Conservation (phyloP, 2,888 invertebrate genomes). For the Sarcophaga caerulescens region DNA sequence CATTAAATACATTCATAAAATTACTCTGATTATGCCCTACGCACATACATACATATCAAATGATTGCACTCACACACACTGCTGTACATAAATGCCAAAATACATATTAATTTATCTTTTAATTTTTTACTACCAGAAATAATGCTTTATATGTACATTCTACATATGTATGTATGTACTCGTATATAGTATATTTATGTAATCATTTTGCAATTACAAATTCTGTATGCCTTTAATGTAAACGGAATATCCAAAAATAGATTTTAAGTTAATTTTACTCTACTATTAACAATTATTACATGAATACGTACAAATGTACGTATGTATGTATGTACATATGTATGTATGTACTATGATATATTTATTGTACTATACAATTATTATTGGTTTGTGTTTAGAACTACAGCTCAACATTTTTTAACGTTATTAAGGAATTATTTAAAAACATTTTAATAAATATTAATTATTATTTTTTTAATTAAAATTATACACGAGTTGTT, state of each 20-base stretch:
- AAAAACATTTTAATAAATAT: constrained; percentile 1
- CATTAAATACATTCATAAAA: neutral
- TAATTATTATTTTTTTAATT: constrained; percentile 5
- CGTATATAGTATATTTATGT: too few species aligned
- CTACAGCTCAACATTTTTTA: neutral
- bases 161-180: too few species aligned
- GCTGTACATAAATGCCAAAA: neutral
- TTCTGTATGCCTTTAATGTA: too few species aligned
- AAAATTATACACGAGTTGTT: constrained; percentile 29
- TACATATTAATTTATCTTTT: neutral
- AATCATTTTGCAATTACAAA: too few species aligned
- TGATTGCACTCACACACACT: neutral
- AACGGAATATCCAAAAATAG: too few species aligned
- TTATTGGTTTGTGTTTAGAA: constrained; percentile 10
- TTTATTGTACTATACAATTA: neutral
- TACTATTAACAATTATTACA: neutral
- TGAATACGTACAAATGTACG: neutral
- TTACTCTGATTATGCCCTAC: neutral
- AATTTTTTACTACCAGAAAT: too few species aligned
- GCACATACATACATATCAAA: neutral
- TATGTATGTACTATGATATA: neutral
- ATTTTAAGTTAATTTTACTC: too few species aligned
- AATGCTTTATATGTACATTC: too few species aligned
- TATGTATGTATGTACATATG: too few species aligned
- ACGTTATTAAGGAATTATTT: constrained; percentile 10